These are phyloP conservation scores for Odontesthes bonariensis DNA, from an alignment of 2,113 vertebrate species.

Conservation along the genomic window DNA sequence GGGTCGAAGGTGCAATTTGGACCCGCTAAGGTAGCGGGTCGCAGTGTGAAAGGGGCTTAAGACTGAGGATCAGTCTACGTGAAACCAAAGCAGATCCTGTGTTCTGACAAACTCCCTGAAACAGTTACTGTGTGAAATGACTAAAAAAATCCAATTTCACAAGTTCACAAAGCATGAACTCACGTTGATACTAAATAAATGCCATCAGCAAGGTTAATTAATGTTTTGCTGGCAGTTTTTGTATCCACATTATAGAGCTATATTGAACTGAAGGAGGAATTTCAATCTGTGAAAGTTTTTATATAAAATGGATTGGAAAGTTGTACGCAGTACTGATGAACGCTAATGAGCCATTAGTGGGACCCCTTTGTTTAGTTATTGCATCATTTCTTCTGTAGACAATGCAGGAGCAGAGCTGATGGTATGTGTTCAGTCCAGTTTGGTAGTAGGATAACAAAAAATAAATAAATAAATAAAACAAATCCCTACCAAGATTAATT, in stretches of 20 bases:
- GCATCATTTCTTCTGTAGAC: neutral
- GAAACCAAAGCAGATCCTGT: neutral
- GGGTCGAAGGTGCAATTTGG: too few species aligned
- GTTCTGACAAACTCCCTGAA: neutral
- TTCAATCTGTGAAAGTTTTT: neutral
- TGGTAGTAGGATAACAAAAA: too few species aligned
- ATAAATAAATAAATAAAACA: too few species aligned
- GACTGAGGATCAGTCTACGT: conserved; percentile 12
- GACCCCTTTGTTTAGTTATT: too few species aligned
- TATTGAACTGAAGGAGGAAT: neutral
- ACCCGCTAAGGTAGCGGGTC: too few species aligned
- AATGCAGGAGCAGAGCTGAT: neutral
- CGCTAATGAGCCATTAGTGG: neutral
- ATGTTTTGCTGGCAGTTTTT: conserved; percentile 6
- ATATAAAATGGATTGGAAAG: too few species aligned
- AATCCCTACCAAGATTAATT: too few species aligned
- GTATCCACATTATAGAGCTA: conserved; percentile 2
- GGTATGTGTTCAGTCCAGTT: too few species aligned
- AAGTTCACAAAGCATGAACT: neutral
- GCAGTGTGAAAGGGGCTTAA: conserved; percentile 11
- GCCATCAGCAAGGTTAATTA: neutral
- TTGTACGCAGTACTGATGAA: neutral
- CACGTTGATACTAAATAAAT: neutral
- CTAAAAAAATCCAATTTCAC: conserved; percentile 4
- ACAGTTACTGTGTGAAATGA: neutral